Evolutionary conservation across 1,140 invertebrate species (phyloP), one percentile per base, ranked within the genome.

Genomic region (Penaeus vannamei): DNA sequence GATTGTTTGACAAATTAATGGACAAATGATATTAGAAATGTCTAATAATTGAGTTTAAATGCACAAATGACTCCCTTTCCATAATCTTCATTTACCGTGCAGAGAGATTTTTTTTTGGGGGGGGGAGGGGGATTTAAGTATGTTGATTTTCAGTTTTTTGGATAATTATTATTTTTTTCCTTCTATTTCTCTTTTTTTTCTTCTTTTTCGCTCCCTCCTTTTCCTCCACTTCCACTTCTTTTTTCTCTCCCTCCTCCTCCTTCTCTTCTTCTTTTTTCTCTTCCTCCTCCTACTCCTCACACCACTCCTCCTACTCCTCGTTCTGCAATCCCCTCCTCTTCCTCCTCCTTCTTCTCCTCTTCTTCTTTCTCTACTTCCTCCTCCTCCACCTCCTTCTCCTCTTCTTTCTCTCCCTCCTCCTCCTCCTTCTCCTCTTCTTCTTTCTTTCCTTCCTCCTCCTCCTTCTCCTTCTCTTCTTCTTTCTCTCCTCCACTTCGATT

Each of bases 201-300:
- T 17, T 12, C 53, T 17, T 53, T 53, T 17, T 5, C 10, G 10
- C 12, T 53, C 4, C 23, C 53, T 86, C 36, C 7, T 86, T 29
- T 36, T 59, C n/a, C 53, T 19, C 84, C 0, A 14, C n/a, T 8
- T 53, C 19, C 8, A 61, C 10, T 26, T 20, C n/a, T 26, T 53
- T 0, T n/a, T 83, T 36, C 26, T 83, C 32, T 22, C n/a, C 26
- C 53, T 7, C 81, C 17, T 59, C 14, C 46, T 46, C 80, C 26
- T n/a, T 53, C 42, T 82, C 80, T 29, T 53, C 53, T 46, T n/a
- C 80, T 8, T 72, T 23, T 29, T 42, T 62, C 64, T 69, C 84
- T 62, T 61, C 62, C 62, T 85, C 62, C 62, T 53, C n/a, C 59
- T 22, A 32, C 62, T 61, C 62, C 66, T 72, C 42, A 4, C 59